A percentile compares a stretch with the other conserved stretches of the same genome.
phyloP scores from a whole-genome alignment of 2,888 invertebrate genomes.

The Drosophila stalkeri region DNA sequence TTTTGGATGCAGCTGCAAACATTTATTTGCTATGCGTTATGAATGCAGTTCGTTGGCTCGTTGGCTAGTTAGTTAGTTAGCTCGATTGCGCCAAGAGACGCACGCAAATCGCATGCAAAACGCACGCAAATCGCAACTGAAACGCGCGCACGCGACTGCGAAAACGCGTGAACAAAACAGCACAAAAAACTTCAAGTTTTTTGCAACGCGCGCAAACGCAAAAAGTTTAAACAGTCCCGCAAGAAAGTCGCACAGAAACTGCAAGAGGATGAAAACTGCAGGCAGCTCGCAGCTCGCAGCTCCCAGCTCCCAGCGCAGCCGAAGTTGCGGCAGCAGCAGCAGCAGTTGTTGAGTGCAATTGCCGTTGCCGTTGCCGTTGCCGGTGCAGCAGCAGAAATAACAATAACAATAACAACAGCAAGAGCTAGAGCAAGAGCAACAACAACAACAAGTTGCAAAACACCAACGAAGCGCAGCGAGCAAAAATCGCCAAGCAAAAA shows the following conservation, averaged over 20 bases:
- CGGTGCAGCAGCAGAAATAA: constrained; percentile 14
- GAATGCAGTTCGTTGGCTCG: constrained; percentile 38
- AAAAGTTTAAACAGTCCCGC: constrained; percentile 84
- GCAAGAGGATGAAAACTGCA: constrained; percentile 84
- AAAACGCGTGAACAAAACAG: constrained; percentile 56
- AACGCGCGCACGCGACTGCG: constrained; percentile 71
- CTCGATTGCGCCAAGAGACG: constrained; percentile 18
- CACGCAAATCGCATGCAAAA: constrained; percentile 50
- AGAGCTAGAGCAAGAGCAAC: constrained; percentile 21
- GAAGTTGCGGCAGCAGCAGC: constrained; percentile 48
- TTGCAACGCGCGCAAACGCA: constrained; percentile 80
- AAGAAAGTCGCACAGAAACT: constrained; percentile 85
- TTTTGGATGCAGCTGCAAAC: constrained; percentile 56
- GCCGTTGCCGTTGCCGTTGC: constrained; percentile 69
- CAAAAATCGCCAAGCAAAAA: constrained; percentile 64
- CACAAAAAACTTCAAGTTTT: constrained; percentile 29
- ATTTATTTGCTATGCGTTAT: constrained; percentile 40
- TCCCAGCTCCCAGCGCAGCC: constrained; percentile 43
- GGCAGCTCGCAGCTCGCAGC: constrained; percentile 71
- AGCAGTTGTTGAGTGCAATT: constrained; percentile 72
- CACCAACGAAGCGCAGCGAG: constrained; percentile 63
- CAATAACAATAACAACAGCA: constrained; percentile 56
- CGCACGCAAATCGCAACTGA: constrained; percentile 63
- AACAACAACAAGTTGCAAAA: constrained; percentile 70
- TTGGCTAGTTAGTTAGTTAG: background rate